Percentiles rank a stretch among this genome's conserved stretches.
Conservation (phyloP, 2,888 invertebrate genomes). For the Pterostichus niger region DNA sequence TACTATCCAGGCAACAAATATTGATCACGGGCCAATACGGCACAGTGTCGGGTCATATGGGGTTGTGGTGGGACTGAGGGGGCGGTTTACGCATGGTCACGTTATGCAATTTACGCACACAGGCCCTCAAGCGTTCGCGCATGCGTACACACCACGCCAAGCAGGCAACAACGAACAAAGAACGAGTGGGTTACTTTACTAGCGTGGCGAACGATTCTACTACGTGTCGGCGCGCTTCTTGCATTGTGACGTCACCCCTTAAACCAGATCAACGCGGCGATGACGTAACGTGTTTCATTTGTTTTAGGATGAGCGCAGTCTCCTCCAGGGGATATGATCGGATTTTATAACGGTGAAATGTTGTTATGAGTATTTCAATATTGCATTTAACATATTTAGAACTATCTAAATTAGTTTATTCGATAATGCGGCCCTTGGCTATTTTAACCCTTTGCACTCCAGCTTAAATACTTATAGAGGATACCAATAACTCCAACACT, state of each 20-base stretch:
- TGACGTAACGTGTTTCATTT: constrained; percentile 53
- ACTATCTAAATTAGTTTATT: too few relatives aligned
- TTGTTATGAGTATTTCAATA: neutral
- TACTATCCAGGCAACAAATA: constrained; percentile 55
- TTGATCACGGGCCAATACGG: constrained; percentile 45
- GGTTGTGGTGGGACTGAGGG: neutral
- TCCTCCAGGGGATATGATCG: neutral
- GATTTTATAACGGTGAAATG: neutral
- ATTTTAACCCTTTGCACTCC: too few relatives aligned
- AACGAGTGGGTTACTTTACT: constrained; percentile 37
- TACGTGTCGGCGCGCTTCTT: constrained; percentile 6
- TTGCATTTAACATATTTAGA: too few relatives aligned
- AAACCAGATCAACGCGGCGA: constrained; percentile 47
- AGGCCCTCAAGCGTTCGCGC: constrained; percentile 9
- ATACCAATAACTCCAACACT: too few relatives aligned
- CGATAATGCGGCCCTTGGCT: too few relatives aligned
- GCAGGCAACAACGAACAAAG: constrained; percentile 31
- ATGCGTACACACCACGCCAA: neutral
- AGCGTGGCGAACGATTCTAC: neutral
- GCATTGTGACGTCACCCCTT: constrained; percentile 52
- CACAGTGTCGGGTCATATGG: constrained; percentile 13
- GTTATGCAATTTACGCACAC: constrained; percentile 60
- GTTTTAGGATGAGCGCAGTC: neutral
- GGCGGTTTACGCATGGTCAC: constrained; percentile 57
- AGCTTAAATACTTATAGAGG: too few relatives aligned